Base-by-base conservation (phyloP, 30 jellyfish, hydroid and myxozoan genomes). In the Aurelia sp. region DNA sequence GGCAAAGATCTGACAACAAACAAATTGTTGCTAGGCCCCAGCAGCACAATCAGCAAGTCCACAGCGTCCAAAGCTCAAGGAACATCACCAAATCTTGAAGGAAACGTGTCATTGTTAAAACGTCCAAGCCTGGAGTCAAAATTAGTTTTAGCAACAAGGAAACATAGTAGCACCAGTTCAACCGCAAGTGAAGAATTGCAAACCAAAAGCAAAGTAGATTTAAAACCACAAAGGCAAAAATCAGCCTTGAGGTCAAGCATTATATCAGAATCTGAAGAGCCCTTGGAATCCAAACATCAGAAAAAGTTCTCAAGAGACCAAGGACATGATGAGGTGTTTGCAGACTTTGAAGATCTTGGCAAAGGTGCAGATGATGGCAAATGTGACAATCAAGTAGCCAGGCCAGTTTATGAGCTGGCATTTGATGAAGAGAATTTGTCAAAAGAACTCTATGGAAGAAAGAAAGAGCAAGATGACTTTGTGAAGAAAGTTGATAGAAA, bases 391-490 rank as follows among this genome's bases (percentile, higher is more conserved):
- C 74, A 51, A 11, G 68, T 50, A 17, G 16, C 53, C 53, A 81
- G 73, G 27, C 90, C 67, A 67, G 52, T 41, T 16, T 81, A 81
- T 55, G 67, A 81, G 74, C 78, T 81, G 13, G 75, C 71, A 22
- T 66, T 81, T 57, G 71, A 81, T 48, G 90, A 81, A 47, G 90
- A 68, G 61, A 70, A 62, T 61, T 55, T 66, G 52, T 72, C 83
- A 4, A 72, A 66, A 55, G 75, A 63, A 66, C 15, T 68, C 16
- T 19, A 6, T 27, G 83, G 78, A 53, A 66, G 76, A 50, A 48
- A 47, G 22, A 27, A n/a, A 13, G 78, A 57, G 6, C 62, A 37
- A 5, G 51, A 58, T 27, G 67, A 70, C 70, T 81, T 81, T 63
- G 30, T 58, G 4, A 53, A 72, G 11, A 51, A n/a, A 15, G 48